Evolutionary conservation across 2,797 vertebrate species (phyloP), one percentile per base, ranked within the genome.

Genomic region (Oreortyx pictus): DNA sequence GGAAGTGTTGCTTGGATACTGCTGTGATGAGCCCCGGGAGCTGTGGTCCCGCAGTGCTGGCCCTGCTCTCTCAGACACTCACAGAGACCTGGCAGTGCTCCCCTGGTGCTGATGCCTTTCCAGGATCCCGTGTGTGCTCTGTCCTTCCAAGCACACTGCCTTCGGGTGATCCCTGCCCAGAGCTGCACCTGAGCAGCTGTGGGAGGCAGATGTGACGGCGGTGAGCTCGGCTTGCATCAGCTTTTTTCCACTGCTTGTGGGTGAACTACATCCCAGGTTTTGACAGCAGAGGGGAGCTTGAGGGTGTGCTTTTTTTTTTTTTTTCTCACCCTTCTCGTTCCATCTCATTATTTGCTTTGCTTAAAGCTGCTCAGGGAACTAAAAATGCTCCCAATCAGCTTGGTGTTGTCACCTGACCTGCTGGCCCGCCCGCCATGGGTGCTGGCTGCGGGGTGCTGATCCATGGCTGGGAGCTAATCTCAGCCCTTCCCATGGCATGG

Each of bases 301-400:
- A 90, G 88, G 68, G 84, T 92, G 4, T 92, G n/a, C 7, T 56
- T 56, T 20, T n/a, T 18, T 71, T n/a, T 56, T 56, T 20, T n/a
- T 86, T 88, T 88, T 89, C 84, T 80, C 59, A 50, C 25, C 17
- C 59, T 39, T 88, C 88, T 82, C 37, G 39, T 92, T 81, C 96
- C 92, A 91, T 94, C 94, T 94, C 70, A 56, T 95, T 86, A 92
- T 84, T 96, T 92, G 66, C 86, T 96, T 91, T 93, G 87, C 83
- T 62, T 88, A 94, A 96, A 95, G 90, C 92, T 75, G 89, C 93
- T 92, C 88, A 91, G 31, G 82, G 85, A 87, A 87, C 90, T 93
- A 95, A 95, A 92, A 94, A 92, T 93, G 79, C 61, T 52, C 73
- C 85, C 72, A 72, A 90, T 78, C 86, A 84, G 79, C 86, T 90